These are phyloP conservation scores for Climacteris rufus DNA, from an alignment of 2,113 vertebrate species.

Conservation along the genomic window DNA sequence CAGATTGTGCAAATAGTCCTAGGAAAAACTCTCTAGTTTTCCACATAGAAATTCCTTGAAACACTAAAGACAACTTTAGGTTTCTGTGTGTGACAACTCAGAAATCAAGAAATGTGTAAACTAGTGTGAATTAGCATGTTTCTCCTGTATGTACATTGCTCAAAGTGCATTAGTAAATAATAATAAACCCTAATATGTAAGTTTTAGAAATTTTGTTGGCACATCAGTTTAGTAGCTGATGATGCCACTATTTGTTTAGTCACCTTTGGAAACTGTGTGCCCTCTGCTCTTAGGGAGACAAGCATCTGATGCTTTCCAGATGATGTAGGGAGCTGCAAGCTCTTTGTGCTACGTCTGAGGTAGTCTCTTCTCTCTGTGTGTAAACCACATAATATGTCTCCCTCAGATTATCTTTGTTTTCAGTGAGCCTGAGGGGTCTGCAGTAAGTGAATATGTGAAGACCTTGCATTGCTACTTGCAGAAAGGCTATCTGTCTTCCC, in stretches of 20 bases:
- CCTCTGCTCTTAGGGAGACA: neutral
- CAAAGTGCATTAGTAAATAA: neutral
- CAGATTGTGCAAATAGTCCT: fast-evolving
- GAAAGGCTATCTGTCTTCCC: neutral
- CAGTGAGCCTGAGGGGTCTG: neutral
- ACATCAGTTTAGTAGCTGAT: neutral
- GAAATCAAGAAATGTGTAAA: neutral
- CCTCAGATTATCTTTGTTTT: neutral
- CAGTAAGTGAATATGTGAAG: neutral
- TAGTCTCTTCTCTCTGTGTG: neutral
- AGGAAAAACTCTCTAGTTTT: neutral
- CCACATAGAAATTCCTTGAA: neutral
- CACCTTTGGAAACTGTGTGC: neutral
- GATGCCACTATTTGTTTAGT: neutral
- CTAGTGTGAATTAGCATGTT: neutral
- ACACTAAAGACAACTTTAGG: neutral
- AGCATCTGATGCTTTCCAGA: neutral
- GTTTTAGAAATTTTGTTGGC: neutral
- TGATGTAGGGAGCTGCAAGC: neutral
- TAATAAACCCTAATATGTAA: neutral
- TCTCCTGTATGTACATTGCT: neutral
- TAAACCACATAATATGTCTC: neutral
- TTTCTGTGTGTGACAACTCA: neutral
- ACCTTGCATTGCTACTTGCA: neutral
- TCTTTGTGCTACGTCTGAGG: neutral